These are phyloP conservation scores for Cyprinodon brontotheroides DNA, from an alignment of 2,113 vertebrate genomes.

Conservation along the genomic window DNA sequence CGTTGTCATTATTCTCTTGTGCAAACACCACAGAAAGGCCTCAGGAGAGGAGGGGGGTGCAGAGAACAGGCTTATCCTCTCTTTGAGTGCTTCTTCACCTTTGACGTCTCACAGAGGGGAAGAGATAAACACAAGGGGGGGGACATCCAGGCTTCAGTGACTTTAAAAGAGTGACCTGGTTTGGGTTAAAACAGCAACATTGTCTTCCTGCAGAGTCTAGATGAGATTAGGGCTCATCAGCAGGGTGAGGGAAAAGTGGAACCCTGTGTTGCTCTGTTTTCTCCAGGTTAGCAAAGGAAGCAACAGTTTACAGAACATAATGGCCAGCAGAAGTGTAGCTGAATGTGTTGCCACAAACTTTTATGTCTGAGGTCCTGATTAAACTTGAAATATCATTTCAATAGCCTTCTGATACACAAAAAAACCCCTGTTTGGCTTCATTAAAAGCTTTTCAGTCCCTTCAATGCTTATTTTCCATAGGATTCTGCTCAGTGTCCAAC, in stretches of 20 bases:
- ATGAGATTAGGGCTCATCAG: conserved; percentile 60
- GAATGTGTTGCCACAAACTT: conserved; percentile 15
- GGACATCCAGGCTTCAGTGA: conserved; percentile 85
- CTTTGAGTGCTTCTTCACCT: conserved; percentile 80
- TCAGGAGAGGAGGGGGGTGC: conserved; percentile 33
- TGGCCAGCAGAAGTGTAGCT: not conserved
- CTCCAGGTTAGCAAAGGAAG: not conserved
- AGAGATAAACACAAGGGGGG: conserved; percentile 78
- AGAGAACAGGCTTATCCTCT: conserved; percentile 67
- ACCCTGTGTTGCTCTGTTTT: not conserved
- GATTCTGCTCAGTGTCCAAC: conserved; percentile 45
- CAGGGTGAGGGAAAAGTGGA: conserved; percentile 12
- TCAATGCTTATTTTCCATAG: conserved; percentile 41
- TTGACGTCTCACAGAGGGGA: conserved; percentile 71
- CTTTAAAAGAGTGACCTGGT: conserved; percentile 85
- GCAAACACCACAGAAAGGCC: conserved; percentile 77
- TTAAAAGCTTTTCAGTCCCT: conserved; percentile 38
- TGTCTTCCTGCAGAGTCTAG: conserved; percentile 74
- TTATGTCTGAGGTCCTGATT: conserved; percentile 21
- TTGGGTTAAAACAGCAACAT: conserved; percentile 86
- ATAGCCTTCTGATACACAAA: conserved; percentile 21
- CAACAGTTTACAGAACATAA: not conserved
- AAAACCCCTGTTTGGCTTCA: conserved; percentile 55
- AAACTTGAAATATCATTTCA: conserved; percentile 26
- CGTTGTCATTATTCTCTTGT: conserved; percentile 78